Evolutionary conservation across 2,113 vertebrate species (phyloP).

Genomic region (Bubo bubo): DNA sequence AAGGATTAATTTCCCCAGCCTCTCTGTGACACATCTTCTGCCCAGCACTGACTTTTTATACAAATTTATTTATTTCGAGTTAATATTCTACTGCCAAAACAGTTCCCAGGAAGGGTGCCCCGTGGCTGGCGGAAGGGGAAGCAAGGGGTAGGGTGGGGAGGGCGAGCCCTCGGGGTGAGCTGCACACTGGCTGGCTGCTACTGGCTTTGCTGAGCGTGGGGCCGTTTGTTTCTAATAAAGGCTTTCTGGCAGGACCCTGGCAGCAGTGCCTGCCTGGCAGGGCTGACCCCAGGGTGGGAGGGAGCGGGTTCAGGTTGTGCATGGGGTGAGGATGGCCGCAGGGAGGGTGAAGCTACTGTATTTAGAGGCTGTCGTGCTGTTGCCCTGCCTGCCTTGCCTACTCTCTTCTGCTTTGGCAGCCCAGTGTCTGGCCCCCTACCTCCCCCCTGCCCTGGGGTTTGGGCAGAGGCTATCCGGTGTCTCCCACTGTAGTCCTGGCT

Average conservation of each 20-base stretch:
- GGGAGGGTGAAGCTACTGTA: not conserved
- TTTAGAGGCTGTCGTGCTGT: not conserved
- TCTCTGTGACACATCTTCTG: not conserved
- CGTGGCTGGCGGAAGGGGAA: not conserved
- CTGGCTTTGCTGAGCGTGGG: not conserved
- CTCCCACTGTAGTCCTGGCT: rapidly evolving
- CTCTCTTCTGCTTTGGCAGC: not conserved
- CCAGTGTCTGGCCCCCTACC: rapidly evolving
- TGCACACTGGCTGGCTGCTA: not conserved
- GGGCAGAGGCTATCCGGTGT: not conserved
- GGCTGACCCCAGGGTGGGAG: not conserved
- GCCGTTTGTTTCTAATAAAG: not conserved
- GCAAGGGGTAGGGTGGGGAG: not conserved
- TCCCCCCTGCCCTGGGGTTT: not conserved
- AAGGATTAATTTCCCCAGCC: not conserved
- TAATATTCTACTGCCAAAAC: conserved; percentile 1
- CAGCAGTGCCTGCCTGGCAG: not conserved
- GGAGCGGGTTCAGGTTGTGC: rapidly evolving
- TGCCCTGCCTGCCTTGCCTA: not conserved
- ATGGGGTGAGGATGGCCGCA: rapidly evolving
- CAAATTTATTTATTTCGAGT: conserved; percentile 31
- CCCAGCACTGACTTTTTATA: not conserved
- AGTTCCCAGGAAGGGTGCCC: not conserved
- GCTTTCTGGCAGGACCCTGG: not conserved
- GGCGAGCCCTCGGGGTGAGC: not conserved